Percentiles rank a stretch among this genome's conserved stretches.
Conservation (phyloP, 2,113 vertebrate genomes). For the Cyrtonyx montezumae region DNA sequence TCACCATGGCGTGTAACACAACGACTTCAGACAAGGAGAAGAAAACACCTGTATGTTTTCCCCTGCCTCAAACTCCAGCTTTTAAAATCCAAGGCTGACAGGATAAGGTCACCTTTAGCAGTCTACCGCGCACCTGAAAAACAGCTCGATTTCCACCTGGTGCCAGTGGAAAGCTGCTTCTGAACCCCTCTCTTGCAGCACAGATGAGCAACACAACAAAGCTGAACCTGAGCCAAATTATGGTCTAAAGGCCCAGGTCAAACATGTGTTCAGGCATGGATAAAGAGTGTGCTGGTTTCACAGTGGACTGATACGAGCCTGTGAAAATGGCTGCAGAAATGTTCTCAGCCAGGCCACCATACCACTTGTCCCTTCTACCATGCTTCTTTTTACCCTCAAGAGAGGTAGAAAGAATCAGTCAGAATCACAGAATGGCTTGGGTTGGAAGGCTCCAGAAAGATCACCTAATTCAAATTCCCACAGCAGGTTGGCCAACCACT, state of each 20-base stretch:
- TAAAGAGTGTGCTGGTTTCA: background rate
- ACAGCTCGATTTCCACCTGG: background rate
- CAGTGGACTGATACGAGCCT: fast-evolving
- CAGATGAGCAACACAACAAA: background rate
- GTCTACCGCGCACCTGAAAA: background rate
- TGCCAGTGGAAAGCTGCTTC: background rate
- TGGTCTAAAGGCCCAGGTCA: background rate
- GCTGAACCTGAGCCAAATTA: background rate
- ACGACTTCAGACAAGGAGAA: background rate
- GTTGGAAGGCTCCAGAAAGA: background rate
- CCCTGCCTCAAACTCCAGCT: background rate
- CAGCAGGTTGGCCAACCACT: background rate
- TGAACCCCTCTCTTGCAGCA: background rate
- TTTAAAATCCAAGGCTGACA: background rate
- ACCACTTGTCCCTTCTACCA: background rate
- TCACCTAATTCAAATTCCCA: background rate
- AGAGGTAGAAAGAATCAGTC: background rate
- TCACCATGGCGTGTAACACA: background rate
- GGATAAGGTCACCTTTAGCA: background rate
- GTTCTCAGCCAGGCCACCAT: background rate
- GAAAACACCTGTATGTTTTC: background rate
- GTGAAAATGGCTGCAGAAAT: background rate
- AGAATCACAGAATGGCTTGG: background rate
- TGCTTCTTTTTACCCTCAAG: background rate
- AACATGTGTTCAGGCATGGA: fast-evolving